Conservation (phyloP, 2,888 invertebrate genomes). For the Cephus sareptanus region DNA sequence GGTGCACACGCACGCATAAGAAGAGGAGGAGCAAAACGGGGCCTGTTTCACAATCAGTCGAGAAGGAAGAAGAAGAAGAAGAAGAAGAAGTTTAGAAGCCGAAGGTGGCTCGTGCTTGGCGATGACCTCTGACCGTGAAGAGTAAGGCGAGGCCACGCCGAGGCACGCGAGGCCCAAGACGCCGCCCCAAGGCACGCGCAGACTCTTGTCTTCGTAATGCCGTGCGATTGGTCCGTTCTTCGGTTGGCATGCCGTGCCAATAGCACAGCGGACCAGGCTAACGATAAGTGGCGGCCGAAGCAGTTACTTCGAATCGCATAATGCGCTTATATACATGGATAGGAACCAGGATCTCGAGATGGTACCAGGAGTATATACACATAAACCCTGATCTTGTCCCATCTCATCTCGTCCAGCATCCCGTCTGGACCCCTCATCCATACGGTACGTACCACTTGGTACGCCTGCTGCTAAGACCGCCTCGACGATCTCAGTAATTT, state of each 20-base stretch:
- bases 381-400: no score
- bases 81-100: conserved; percentile 53
- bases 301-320: conserved; percentile 1
- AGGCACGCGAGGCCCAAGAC: conserved; percentile 59
- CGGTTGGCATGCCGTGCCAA: conserved; percentile 42
- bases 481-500: no score
- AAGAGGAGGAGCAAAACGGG: no score
- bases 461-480: no score
- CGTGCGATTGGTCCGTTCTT: conserved; percentile 45
- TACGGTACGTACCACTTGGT: no score
- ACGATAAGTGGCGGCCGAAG: conserved; percentile 31
- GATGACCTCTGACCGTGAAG: conserved; percentile 64
- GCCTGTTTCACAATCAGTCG: no score
- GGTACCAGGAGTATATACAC: background rate
- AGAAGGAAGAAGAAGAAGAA: background rate
- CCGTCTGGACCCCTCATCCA: no score
- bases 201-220: conserved; percentile 48
- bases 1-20: no score
- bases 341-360: background rate
- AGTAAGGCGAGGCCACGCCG: conserved; percentile 54
- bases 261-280: conserved; percentile 28
- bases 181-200: conserved; percentile 62
- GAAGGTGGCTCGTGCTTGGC: conserved; percentile 63
- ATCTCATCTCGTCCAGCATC: no score
- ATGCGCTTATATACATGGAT: background rate